These are phyloP conservation scores for Eidolon dupreanum DNA, from an alignment of 2,797 vertebrate genomes.

Conservation along the genomic window DNA sequence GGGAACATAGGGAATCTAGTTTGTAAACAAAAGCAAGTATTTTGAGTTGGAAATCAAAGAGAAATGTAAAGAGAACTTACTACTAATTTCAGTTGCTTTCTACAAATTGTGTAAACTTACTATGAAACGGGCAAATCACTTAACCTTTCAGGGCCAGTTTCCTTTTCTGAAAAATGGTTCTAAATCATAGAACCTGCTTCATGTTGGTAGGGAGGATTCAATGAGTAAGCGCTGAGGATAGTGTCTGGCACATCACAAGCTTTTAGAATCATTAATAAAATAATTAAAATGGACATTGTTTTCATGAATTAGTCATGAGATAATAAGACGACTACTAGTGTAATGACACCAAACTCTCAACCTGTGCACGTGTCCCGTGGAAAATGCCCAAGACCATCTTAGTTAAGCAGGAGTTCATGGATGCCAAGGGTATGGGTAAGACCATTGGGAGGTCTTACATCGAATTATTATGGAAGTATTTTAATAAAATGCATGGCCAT, in stretches of 20 bases:
- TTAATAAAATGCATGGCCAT: constrained; percentile 47
- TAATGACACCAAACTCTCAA: neutral
- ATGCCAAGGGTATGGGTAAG: neutral
- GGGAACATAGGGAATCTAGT: neutral
- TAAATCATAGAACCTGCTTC: neutral
- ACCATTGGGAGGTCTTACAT: neutral
- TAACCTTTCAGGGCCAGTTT: neutral
- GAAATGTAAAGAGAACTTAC: constrained; percentile 9
- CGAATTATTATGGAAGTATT: constrained; percentile 17
- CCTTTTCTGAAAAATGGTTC: constrained; percentile 38
- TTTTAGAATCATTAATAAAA: constrained; percentile 43
- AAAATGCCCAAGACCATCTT: neutral
- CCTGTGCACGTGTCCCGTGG: neutral
- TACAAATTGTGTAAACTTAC: neutral
- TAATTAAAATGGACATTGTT: neutral
- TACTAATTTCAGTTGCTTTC: constrained; percentile 32
- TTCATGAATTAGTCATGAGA: neutral
- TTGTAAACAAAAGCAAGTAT: neutral
- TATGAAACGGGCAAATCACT: neutral
- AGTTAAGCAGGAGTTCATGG: neutral
- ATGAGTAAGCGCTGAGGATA: neutral
- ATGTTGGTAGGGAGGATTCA: neutral
- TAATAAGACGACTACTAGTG: neutral
- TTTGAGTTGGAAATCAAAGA: constrained; percentile 37
- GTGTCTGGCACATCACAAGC: neutral